Evolutionary conservation across 2,888 invertebrate species (phyloP), one percentile per base, ranked within the genome.

Genomic region (Tromatobia lineatoria): DNA sequence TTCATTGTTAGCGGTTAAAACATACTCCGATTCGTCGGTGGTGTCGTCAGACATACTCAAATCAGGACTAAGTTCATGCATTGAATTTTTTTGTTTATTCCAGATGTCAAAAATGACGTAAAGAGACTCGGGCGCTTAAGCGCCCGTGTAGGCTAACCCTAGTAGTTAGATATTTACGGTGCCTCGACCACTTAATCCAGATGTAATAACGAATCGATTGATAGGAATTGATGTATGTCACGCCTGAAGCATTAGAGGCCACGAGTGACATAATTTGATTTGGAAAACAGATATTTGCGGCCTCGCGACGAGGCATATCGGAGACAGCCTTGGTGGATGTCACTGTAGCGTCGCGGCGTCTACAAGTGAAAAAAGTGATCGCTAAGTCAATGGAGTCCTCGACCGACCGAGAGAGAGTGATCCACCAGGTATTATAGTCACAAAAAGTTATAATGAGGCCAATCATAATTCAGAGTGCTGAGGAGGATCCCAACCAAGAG

Each of bases 291-390:
- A 61, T 61, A 75, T 70, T 79, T 45, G 52, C 45, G 84, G 52
- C 85, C 82, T 79, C 75, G 85, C 79, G 75, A 79, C 67, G 71
- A 82, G 82, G 85, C 79, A 79, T 82, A 79, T 82, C 85, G 88
- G 79, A 80, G 50, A 71, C 86, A 81, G 59, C 85, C 69, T 81
- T 86, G 87, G 61, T 71, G 85, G 86, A 86, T 81, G 87, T 59
- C 81, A 76, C 82, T 76, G 81, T 84, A 74, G 74, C 73, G 75
- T 66, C 64, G 86, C 38, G 64, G 54, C 54, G n/a, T 76, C 77
- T 45, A 54, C 52, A 25, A 23, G 38, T 54, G 67, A 54, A 82
- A 83, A 75, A 81, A 70, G 20, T 8, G 66, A 59, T 78, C 42
- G 45, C 69, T 69, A 69, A 74, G 69, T 78, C 66, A 71, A 57